Base-by-base conservation (phyloP, 2,797 vertebrate species). In the Arnoldichthys spilopterus region DNA sequence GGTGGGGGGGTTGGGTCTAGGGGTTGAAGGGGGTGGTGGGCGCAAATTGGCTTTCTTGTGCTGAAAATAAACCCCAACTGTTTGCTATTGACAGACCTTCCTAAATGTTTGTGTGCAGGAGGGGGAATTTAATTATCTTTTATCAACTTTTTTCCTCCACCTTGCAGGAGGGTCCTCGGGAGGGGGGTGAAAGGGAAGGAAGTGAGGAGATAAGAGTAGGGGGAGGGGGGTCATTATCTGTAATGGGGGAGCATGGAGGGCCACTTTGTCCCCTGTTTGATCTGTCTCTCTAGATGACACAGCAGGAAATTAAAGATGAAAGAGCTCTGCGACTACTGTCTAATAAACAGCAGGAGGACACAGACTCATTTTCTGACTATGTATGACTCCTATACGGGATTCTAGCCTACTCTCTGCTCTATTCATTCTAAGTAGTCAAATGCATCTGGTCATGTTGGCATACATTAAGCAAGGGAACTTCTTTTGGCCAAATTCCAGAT, bases 281-380 rank as follows among this genome's bases (percentile, higher is more conserved):
- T 94, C 91, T 92, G 84, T 88, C 87, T 88, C 89, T 91, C 89
- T 85, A 88, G 89, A 92, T 90, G 90, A 86, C 92, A 92, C 74
- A 81, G 89, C 93, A 93, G 94, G 93, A 94, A 94, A 93, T 93
- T 90, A 91, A 90, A 92, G 90, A 93, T 90, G 91, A 93, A 94
- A 93, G 91, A 90, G 86, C 86, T 84, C 85, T 89, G 76, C 61
- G 85, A 91, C 90, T 90, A 90, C 91, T 91, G 91, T 93, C 91
- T 91, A 90, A 92, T 91, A 89, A 93, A 91, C 90, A 90, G 80
- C 78, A 76, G 84, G 88, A 83, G 83, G 84, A 84, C 88, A 87
- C 75, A 76, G 76, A 88, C 88, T 90, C 88, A 88, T 90, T 91
- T 90, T 84, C 83, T 77, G 75, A 78, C 79, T 77, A 76, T 81